Evolutionary conservation across 2,888 invertebrate genomes (phyloP).

Genomic region (Zhengitettix transpicula): DNA sequence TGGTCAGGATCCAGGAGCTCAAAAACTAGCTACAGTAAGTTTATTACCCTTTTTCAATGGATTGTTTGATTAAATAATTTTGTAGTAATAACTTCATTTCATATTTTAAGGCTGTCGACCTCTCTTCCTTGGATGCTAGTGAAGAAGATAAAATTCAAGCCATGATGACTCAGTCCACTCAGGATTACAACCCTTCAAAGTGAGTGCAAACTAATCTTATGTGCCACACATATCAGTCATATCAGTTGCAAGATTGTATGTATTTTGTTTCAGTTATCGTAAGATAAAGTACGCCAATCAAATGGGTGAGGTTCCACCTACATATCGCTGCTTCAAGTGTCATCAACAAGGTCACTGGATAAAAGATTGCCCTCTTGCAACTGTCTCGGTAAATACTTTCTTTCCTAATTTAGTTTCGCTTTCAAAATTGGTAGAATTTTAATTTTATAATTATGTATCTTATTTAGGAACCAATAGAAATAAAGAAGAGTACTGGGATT

Average conservation of each 20-base stretch:
- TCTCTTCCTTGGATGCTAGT: slow-evolving; percentile 77
- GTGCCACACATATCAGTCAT: neutral
- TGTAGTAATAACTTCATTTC: neutral
- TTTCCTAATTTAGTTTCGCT: slow-evolving; percentile 12
- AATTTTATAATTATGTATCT: neutral
- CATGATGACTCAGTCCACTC: slow-evolving; percentile 93
- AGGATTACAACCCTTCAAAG: slow-evolving; percentile 95
- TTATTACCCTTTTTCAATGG: neutral
- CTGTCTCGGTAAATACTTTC: slow-evolving; percentile 27
- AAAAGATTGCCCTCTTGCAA: slow-evolving; percentile 74
- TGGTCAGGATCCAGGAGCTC: slow-evolving; percentile 11
- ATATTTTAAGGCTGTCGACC: slow-evolving; percentile 57
- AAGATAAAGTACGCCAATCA: slow-evolving; percentile 78
- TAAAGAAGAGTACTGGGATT: slow-evolving; percentile 92
- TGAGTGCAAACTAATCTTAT: slow-evolving; percentile 32
- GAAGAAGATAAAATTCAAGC: slow-evolving; percentile 96
- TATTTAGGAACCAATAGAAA: slow-evolving; percentile 46
- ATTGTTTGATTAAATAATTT: neutral
- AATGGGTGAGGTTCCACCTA: slow-evolving; percentile 76
- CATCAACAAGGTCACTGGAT: slow-evolving; percentile 95
- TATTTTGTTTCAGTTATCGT: slow-evolving; percentile 52
- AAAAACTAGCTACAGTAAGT: slow-evolving; percentile 11
- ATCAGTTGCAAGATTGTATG: too few relatives aligned
- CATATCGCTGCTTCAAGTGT: slow-evolving; percentile 89
- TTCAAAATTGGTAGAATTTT: slow-evolving; percentile 1